Conservation (phyloP, 2,113 vertebrate genomes). For the Peucedramus taeniatus region DNA sequence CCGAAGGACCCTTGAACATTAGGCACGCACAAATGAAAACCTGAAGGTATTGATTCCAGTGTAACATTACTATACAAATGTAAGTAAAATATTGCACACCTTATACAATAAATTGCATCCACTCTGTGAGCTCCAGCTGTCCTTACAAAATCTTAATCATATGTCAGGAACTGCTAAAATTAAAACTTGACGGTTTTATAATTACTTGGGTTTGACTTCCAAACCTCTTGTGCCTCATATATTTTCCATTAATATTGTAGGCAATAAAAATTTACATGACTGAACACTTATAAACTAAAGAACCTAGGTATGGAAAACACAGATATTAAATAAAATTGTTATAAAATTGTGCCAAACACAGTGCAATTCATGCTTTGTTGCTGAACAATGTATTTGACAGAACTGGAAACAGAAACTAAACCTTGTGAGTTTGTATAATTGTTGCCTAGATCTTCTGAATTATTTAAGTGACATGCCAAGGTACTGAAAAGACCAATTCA, state of each 20-base stretch:
- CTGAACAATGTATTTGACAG: rapidly evolving
- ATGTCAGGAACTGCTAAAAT: neutral
- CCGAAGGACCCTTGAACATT: neutral
- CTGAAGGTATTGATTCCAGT: neutral
- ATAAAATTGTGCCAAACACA: neutral
- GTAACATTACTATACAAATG: neutral
- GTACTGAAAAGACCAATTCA: neutral
- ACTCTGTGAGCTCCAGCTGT: neutral
- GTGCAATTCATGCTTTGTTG: neutral
- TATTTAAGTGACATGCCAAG: neutral
- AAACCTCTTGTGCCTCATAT: neutral
- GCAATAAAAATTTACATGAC: neutral
- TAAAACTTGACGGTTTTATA: neutral
- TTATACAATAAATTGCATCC: neutral
- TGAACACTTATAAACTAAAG: neutral
- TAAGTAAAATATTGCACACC: neutral
- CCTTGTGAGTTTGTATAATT: neutral
- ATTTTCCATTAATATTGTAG: neutral
- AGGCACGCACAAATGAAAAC: neutral
- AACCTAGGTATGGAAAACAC: neutral
- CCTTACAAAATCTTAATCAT: neutral
- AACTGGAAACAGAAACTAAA: neutral
- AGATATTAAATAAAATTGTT: neutral
- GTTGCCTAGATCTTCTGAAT: neutral
- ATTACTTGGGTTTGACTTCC: neutral